These are phyloP conservation scores for Eupelmus urozonus DNA, from an alignment of 2,888 invertebrate species.

Conservation along the genomic window DNA sequence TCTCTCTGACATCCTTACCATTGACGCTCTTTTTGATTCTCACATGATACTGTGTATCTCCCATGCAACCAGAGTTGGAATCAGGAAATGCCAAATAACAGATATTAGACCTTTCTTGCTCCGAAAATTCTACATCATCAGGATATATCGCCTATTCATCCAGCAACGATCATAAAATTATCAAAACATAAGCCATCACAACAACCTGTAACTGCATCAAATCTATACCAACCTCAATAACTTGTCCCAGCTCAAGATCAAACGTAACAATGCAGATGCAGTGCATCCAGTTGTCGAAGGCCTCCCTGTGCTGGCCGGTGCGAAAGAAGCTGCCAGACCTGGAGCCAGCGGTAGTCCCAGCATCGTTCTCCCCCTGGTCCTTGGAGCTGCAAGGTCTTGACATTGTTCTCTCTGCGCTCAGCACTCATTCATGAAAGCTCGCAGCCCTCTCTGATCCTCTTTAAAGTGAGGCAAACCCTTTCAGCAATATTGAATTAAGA, in stretches of 20 bases:
- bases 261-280: constrained; percentile 99
- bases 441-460: neutral
- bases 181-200: too few species aligned
- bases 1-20: constrained; percentile 79
- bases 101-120: constrained; percentile 94
- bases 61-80: constrained; percentile 99
- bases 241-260: constrained; percentile 98
- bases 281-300: constrained; percentile 95
- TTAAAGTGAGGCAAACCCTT: neutral
- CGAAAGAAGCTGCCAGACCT: constrained; percentile 19
- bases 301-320: constrained; percentile 79
- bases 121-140: constrained; percentile 85
- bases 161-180: constrained; percentile 11
- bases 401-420: constrained; percentile 46
- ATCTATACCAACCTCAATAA: constrained; percentile 94
- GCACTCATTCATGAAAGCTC: neutral
- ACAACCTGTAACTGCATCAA: neutral
- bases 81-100: constrained; percentile 99
- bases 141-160: constrained; percentile 91
- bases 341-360: neutral
- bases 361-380: constrained; percentile 29
- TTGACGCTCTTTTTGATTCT: constrained; percentile 84
- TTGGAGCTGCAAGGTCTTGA: constrained; percentile 55
- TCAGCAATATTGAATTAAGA: constrained; percentile 31
- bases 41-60: constrained; percentile 98